phyloP scores from a whole-genome alignment of 2,113 vertebrate genomes.

The Megalops atlanticus region DNA sequence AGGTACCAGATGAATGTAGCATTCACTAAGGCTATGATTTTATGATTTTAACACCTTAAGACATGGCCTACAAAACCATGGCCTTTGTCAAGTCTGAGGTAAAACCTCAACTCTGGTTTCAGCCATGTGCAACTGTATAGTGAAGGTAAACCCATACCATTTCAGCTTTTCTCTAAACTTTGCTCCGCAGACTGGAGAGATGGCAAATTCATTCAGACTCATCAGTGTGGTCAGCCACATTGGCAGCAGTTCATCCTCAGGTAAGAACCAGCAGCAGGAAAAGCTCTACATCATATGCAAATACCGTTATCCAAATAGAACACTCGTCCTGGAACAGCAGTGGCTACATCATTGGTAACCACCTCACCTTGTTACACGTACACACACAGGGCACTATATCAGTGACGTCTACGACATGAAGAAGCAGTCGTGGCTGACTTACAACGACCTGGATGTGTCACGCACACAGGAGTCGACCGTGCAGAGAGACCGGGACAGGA shows the following conservation, averaged over 20 bases:
- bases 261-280: constrained; percentile 64
- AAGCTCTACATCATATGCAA: too few species aligned
- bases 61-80: background rate
- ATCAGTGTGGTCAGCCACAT: constrained; percentile 99
- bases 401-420: constrained; percentile 96
- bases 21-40: background rate
- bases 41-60: background rate
- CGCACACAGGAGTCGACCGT: constrained; percentile 87
- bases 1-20: constrained; percentile 68
- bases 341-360: background rate
- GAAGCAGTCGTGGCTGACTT: constrained; percentile 96
- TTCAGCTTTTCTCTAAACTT: background rate
- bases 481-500: constrained; percentile 89
- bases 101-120: too few species aligned
- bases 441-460: constrained; percentile 94
- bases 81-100: background rate
- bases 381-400: constrained; percentile 89
- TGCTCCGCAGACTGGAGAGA: constrained; percentile 79
- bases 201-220: constrained; percentile 91
- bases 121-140: background rate
- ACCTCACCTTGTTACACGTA: background rate
- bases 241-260: constrained; percentile 93
- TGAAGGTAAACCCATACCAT: background rate
- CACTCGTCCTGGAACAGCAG: background rate
- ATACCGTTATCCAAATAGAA: too few species aligned